phyloP scores from a whole-genome alignment of 1,140 invertebrate species.

The Lethocerus indicus region DNA sequence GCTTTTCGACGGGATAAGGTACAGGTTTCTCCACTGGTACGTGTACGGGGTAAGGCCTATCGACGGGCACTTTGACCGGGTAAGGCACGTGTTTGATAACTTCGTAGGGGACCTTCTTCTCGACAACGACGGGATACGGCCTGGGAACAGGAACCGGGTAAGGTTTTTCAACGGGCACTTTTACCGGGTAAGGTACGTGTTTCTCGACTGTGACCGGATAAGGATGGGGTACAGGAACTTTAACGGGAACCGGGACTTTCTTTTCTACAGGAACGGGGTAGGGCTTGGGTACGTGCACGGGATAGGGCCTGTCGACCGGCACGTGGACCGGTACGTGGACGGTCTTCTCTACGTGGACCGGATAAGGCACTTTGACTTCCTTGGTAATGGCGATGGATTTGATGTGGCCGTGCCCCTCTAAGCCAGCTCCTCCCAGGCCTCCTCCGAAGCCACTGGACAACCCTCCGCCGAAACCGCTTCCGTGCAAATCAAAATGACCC shows the following conservation, averaged over 20 bases:
- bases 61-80: slow-evolving; percentile 48
- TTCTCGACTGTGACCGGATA: slow-evolving; percentile 47
- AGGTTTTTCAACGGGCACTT: slow-evolving; percentile 56
- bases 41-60: slow-evolving; percentile 41
- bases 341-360: slow-evolving; percentile 25
- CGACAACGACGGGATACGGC: slow-evolving; percentile 23
- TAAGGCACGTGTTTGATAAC: slow-evolving; percentile 54
- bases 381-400: slow-evolving; percentile 55
- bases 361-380: slow-evolving; percentile 52
- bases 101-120: slow-evolving; percentile 34
- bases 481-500: no score
- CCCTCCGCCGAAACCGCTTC: no score
- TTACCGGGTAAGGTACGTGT: slow-evolving; percentile 49
- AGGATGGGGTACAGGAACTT: slow-evolving; percentile 50
- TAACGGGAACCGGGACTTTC: slow-evolving; percentile 39
- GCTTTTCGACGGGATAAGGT: slow-evolving; percentile 34
- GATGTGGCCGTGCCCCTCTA: slow-evolving; percentile 35
- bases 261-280: slow-evolving; percentile 22
- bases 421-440: slow-evolving; percentile 22
- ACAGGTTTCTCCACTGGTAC: slow-evolving; percentile 29
- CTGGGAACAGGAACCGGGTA: slow-evolving; percentile 49
- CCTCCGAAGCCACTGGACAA: no score
- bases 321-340: slow-evolving; percentile 40
- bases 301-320: slow-evolving; percentile 36
- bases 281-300: slow-evolving; percentile 35